Evolutionary conservation across 2,113 vertebrate species (phyloP).

Genomic region (Myrmophylax atrothorax): DNA sequence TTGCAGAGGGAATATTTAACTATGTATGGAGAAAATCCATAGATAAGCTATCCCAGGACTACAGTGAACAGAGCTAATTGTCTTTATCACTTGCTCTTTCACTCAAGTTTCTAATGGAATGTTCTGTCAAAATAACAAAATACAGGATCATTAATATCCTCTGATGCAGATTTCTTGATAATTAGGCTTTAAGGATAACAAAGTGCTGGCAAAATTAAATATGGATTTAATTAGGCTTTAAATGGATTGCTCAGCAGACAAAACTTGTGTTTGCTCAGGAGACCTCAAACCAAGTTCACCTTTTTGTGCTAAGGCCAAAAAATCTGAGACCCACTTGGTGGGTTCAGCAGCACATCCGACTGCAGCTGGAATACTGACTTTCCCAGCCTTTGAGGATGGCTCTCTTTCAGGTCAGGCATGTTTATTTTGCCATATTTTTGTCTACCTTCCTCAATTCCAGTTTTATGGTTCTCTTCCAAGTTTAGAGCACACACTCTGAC

Average conservation of each 20-base stretch:
- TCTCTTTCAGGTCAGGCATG: background rate
- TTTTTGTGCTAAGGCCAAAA: background rate
- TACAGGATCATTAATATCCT: background rate
- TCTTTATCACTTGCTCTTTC: conserved; percentile 53
- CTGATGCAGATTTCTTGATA: conserved; percentile 10
- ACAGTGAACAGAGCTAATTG: conserved; percentile 60
- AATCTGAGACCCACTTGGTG: background rate
- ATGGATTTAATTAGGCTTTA: too few relatives aligned
- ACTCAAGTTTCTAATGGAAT: background rate
- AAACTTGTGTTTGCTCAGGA: background rate
- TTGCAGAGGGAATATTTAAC: conserved; percentile 68
- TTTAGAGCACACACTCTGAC: background rate
- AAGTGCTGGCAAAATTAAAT: background rate
- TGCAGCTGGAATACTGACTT: background rate
- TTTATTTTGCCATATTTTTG: background rate
- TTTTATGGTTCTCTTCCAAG: background rate
- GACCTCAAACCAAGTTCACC: background rate
- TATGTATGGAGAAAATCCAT: conserved; percentile 65
- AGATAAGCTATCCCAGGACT: conserved; percentile 57
- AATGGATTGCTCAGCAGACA: background rate
- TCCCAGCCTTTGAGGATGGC: background rate
- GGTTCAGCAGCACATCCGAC: background rate
- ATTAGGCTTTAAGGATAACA: background rate
- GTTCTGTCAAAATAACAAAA: conserved; percentile 44
- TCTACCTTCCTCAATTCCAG: background rate